phyloP scores from a whole-genome alignment of 1,140 invertebrate species.

The Odontomachus brunneus region DNA sequence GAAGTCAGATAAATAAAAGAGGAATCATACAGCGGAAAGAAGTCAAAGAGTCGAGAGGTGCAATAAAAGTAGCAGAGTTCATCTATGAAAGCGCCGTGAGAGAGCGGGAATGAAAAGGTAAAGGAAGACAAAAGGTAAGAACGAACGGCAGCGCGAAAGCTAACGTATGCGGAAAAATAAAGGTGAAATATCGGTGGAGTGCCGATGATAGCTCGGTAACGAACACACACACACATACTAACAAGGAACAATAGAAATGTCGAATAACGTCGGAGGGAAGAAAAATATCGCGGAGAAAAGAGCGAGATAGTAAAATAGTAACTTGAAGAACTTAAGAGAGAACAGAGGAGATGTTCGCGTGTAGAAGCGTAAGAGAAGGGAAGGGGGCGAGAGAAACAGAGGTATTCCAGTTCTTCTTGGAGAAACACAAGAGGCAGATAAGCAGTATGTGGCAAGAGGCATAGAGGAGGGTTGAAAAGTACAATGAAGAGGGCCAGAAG shows the following conservation, averaged over 20 bases:
- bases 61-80: slow-evolving; percentile 28
- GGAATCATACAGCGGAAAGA: background rate
- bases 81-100: slow-evolving; percentile 29
- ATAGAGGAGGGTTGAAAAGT: slow-evolving; percentile 1
- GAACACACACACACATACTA: slow-evolving; percentile 33
- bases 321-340: slow-evolving; percentile 42
- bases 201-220: slow-evolving; percentile 27
- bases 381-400: background rate
- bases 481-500: slow-evolving; percentile 28
- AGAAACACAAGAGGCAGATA: slow-evolving; percentile 38
- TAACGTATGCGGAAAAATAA: slow-evolving; percentile 46
- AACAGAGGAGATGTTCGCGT: slow-evolving; percentile 23
- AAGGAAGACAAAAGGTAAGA: slow-evolving; percentile 22
- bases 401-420: slow-evolving; percentile 37
- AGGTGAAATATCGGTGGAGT: slow-evolving; percentile 6
- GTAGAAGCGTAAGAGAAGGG: background rate
- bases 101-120: background rate
- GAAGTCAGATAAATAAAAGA: slow-evolving; percentile 38
- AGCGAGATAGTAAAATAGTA: slow-evolving; percentile 50
- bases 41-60: background rate
- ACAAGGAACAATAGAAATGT: slow-evolving; percentile 51
- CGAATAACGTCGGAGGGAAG: slow-evolving; percentile 15
- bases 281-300: slow-evolving; percentile 5
- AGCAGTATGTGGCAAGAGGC: slow-evolving; percentile 32
- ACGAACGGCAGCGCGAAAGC: background rate